Conservation (phyloP, 2,113 vertebrate species). For the Crotalus helleri region DNA sequence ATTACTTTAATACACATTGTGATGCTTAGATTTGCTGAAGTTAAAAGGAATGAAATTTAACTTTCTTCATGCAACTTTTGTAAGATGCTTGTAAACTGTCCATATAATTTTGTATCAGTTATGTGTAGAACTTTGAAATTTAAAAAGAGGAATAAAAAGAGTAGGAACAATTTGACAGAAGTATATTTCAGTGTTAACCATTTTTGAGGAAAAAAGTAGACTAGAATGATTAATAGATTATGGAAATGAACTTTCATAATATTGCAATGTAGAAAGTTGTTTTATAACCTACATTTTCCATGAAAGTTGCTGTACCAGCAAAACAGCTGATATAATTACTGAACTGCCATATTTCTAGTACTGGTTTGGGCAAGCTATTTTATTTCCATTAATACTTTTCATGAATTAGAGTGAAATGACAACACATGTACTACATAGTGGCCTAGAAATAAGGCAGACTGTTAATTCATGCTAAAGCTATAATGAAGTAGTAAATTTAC, state of each 20-base stretch:
- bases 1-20: background rate
- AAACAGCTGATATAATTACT: slow-evolving; percentile 28
- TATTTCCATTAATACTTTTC: slow-evolving; percentile 35
- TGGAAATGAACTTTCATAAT: slow-evolving; percentile 21
- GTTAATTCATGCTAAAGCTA: slow-evolving; percentile 2
- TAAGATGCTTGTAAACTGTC: slow-evolving; percentile 33
- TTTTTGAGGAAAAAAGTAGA: slow-evolving; percentile 1
- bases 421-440: slow-evolving; percentile 18
- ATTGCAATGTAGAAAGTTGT: background rate
- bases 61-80: slow-evolving; percentile 12
- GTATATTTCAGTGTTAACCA: background rate
- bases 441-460: background rate
- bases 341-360: slow-evolving; percentile 14
- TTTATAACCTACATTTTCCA: background rate
- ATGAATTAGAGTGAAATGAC: slow-evolving; percentile 35
- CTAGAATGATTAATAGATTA: slow-evolving; percentile 31
- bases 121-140: slow-evolving; percentile 18
- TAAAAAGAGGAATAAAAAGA: background rate
- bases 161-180: slow-evolving; percentile 30
- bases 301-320: slow-evolving; percentile 40
- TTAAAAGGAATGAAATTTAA: background rate
- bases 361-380: slow-evolving; percentile 33
- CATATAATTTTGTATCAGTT: slow-evolving; percentile 31
- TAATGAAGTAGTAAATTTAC: slow-evolving; percentile 23
- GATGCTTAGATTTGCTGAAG: background rate